Evolutionary conservation across 2,888 invertebrate species (phyloP).

Genomic region (Campaea margaritaria): DNA sequence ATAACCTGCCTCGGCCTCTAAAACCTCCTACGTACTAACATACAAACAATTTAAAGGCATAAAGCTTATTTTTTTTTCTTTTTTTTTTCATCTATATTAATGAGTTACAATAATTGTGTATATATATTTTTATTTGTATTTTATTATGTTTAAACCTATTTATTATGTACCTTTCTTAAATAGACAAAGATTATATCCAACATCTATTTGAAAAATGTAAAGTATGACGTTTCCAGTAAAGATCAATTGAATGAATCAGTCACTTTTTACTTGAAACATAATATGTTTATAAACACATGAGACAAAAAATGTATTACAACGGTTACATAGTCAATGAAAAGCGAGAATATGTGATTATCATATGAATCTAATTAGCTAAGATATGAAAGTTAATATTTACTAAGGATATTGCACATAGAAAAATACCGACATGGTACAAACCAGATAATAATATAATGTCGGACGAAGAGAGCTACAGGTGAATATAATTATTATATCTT

Average conservation of each 20-base stretch:
- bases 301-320: conserved; percentile 56
- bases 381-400: conserved; percentile 75
- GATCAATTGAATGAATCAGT: conserved; percentile 22
- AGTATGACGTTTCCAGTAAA: conserved; percentile 49
- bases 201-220: conserved; percentile 70
- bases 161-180: conserved; percentile 81
- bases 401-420: conserved; percentile 82
- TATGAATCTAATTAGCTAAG: conserved; percentile 81
- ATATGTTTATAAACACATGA: conserved; percentile 48
- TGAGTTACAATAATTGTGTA: conserved; percentile 82
- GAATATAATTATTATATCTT: conserved; percentile 23
- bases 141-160: conserved; percentile 72
- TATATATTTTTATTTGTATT: conserved; percentile 82
- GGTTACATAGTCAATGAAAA: conserved; percentile 67
- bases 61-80: conserved; percentile 77
- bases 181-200: conserved; percentile 82
- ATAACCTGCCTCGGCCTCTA: conserved; percentile 67
- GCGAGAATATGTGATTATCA: conserved; percentile 60
- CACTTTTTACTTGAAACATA: conserved; percentile 47
- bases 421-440: conserved; percentile 70
- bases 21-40: conserved; percentile 74
- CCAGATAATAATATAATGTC: conserved; percentile 30
- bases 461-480: conserved; percentile 36
- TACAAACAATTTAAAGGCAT: conserved; percentile 83
- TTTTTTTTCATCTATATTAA: conserved; percentile 75